A percentile compares a stretch with the other conserved stretches of the same genome.
These are phyloP conservation scores for Chromobotia macracanthus DNA, from an alignment of 2,797 vertebrate genomes.

Conservation along the genomic window DNA sequence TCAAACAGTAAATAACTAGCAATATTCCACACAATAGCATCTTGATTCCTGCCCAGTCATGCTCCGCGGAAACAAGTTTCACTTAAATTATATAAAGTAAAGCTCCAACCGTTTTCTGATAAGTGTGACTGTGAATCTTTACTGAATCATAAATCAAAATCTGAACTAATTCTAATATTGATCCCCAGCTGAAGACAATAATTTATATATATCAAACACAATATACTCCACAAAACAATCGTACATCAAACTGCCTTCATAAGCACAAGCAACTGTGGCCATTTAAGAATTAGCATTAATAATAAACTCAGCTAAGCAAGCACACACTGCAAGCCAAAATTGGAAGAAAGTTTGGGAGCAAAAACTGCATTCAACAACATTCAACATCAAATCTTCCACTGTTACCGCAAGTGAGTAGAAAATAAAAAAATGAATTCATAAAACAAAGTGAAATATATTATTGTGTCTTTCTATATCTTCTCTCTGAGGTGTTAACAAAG, in stretches of 20 bases:
- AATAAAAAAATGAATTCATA: not conserved
- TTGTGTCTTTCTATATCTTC: not conserved
- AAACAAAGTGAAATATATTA: not conserved
- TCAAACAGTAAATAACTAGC: no score
- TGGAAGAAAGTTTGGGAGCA: not conserved
- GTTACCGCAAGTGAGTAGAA: not conserved
- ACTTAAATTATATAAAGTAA: no score
- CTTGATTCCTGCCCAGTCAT: no score
- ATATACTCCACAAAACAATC: not conserved
- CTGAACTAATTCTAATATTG: not conserved
- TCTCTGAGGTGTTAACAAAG: not conserved
- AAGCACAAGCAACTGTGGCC: not conserved
- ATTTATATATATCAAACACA: conserved; percentile 10
- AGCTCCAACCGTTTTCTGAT: no score
- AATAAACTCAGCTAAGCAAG: not conserved
- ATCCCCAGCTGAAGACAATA: conserved; percentile 1
- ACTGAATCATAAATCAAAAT: not conserved
- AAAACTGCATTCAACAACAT: no score
- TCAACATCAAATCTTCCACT: not conserved
- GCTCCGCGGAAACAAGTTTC: no score
- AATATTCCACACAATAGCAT: no score
- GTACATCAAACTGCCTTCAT: not conserved
- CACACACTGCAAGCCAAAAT: not conserved
- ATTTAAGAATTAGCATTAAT: not conserved
- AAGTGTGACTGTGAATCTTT: no score